Conservation (phyloP, 2,797 vertebrate genomes). For the Sparus aurata region DNA sequence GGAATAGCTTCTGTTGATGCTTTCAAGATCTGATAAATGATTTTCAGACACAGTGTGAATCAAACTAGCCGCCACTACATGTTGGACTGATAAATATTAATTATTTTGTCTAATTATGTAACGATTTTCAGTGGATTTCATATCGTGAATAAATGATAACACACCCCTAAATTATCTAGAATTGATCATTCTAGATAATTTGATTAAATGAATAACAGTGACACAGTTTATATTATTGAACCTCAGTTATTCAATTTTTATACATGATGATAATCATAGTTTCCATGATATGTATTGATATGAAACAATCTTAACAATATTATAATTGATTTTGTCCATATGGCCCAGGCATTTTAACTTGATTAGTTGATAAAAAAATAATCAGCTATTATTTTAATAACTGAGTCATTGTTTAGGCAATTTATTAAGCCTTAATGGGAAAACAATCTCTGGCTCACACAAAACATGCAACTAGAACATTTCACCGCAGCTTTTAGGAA, state of each 20-base stretch:
- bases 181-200: too few relatives aligned
- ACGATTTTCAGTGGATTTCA: neutral
- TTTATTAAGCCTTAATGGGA: neutral
- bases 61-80: neutral
- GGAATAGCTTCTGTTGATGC: too few relatives aligned
- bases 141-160: neutral
- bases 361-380: neutral
- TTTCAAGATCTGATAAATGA: neutral
- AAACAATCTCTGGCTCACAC: neutral
- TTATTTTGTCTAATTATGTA: neutral
- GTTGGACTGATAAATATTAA: neutral
- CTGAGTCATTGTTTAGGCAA: neutral
- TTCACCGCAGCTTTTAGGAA: neutral
- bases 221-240: neutral
- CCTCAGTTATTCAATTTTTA: neutral
- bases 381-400: neutral
- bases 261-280: neutral
- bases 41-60: neutral
- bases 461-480: neutral
- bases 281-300: neutral
- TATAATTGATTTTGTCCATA: neutral
- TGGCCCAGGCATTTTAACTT: neutral
- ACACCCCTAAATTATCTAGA: too few relatives aligned
- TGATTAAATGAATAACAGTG: neutral
- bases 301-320: neutral